Evolutionary conservation across 2,888 invertebrate species (phyloP).

Genomic region (Spilosoma lubricipeda): DNA sequence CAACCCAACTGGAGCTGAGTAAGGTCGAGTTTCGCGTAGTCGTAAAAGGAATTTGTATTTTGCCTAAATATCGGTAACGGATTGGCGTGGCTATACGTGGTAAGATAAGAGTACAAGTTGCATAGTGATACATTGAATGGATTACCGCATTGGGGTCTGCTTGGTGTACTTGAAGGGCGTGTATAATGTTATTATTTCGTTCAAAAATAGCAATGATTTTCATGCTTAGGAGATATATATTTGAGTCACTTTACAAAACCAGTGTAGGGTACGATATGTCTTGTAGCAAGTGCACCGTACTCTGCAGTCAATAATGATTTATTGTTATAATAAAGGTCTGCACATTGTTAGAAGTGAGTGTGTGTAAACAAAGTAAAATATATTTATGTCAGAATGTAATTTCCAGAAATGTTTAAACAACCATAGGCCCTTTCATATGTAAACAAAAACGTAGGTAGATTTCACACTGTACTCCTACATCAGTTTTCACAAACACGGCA

Average conservation of each 20-base stretch:
- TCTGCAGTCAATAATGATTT: too few species aligned
- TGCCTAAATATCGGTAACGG: conserved; percentile 85
- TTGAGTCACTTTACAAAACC: conserved; percentile 42
- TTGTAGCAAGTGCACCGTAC: conserved; percentile 42
- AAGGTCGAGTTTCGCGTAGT: conserved; percentile 63
- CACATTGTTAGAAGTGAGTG: conserved; percentile 13
- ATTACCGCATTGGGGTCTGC: conserved; percentile 74
- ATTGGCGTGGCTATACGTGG: conserved; percentile 79
- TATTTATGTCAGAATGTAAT: background rate
- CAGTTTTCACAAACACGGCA: conserved; percentile 22
- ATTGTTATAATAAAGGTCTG: too few species aligned
- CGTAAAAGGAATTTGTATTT: conserved; percentile 75
- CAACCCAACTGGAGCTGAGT: conserved; percentile 53
- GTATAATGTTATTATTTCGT: conserved; percentile 56
- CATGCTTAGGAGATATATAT: conserved; percentile 30
- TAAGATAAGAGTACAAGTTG: conserved; percentile 78
- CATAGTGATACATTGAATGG: conserved; percentile 83
- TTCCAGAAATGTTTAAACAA: background rate
- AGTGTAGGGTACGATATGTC: conserved; percentile 35
- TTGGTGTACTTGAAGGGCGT: conserved; percentile 60
- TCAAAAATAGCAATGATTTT: conserved; percentile 31
- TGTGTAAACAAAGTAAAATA: background rate
- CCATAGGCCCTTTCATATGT: conserved; percentile 3
- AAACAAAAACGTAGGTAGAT: conserved; percentile 10
- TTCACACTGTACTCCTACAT: conserved; percentile 16